A percentile compares a stretch with the other conserved stretches of the same genome.
phyloP scores from a whole-genome alignment of 1,140 invertebrate genomes.

The Drosophila repletoides region DNA sequence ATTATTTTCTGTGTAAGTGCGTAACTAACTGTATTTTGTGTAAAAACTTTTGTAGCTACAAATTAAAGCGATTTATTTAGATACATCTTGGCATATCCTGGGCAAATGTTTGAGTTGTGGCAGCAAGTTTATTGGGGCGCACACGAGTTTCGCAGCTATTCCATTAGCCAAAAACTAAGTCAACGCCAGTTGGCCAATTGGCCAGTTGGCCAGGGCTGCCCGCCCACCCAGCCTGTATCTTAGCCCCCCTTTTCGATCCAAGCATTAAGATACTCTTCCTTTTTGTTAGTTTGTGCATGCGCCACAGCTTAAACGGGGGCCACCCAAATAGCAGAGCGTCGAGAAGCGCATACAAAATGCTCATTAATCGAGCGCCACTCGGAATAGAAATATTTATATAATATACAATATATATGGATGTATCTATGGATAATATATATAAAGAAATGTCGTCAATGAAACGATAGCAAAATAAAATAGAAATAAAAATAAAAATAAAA shows the following conservation, averaged over 20 bases:
- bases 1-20: no score
- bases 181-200: no score
- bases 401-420: not conserved
- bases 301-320: slow-evolving; percentile 25
- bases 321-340: slow-evolving; percentile 56
- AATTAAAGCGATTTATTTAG: no score
- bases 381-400: slow-evolving; percentile 11
- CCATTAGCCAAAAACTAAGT: slow-evolving; percentile 5
- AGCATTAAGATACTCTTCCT: slow-evolving; percentile 44
- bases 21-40: no score
- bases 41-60: no score
- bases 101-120: not conserved
- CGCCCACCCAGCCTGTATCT: not conserved
- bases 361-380: slow-evolving; percentile 62
- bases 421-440: slow-evolving; percentile 12
- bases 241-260: not conserved
- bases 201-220: not conserved
- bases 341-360: slow-evolving; percentile 74
- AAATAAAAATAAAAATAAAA: slow-evolving; percentile 21
- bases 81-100: not conserved
- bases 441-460: slow-evolving; percentile 74
- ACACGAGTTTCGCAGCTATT: not conserved
- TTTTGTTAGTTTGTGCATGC: slow-evolving; percentile 44
- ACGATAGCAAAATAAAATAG: slow-evolving; percentile 32
- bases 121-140: not conserved